Conservation (phyloP, 30 jellyfish, hydroid and myxozoan species). For the Chironex yamaguchii region DNA sequence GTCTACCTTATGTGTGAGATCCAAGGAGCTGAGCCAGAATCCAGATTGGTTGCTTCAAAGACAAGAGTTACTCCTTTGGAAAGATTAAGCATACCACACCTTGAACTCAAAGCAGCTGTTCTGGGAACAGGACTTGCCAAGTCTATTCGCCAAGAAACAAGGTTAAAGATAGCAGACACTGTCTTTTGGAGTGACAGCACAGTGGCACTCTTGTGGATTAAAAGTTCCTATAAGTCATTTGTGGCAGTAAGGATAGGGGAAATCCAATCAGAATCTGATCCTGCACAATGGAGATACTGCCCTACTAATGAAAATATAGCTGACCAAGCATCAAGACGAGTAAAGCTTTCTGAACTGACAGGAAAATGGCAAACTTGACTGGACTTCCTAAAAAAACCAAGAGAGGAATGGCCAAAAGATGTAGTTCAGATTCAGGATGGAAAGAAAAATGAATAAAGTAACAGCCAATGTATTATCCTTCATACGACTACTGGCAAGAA, state of each 20-base stretch:
- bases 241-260: slow-evolving; percentile 21
- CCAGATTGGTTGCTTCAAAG: too few species aligned
- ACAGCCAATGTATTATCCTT: too few species aligned
- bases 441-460: too few species aligned
- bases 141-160: slow-evolving; percentile 5
- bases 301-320: background rate
- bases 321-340: slow-evolving; percentile 3
- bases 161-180: slow-evolving; percentile 7
- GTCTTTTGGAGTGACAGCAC: slow-evolving; percentile 56
- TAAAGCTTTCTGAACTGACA: background rate
- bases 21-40: too few species aligned
- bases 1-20: too few species aligned
- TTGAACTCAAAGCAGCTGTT: slow-evolving; percentile 36
- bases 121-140: slow-evolving; percentile 7
- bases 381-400: background rate
- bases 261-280: slow-evolving; percentile 7
- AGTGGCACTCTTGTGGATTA: slow-evolving; percentile 62
- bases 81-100: background rate
- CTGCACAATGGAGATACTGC: slow-evolving; percentile 8
- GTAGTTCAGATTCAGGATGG: too few species aligned
- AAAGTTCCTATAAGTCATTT: slow-evolving; percentile 45
- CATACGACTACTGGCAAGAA: too few species aligned
- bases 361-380: slow-evolving; percentile 23
- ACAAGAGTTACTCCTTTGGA: slow-evolving; percentile 67
- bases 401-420: slow-evolving; percentile 37